phyloP scores from a whole-genome alignment of 92 coral and sea anemone species.

The Parazoanthus swiftii region DNA sequence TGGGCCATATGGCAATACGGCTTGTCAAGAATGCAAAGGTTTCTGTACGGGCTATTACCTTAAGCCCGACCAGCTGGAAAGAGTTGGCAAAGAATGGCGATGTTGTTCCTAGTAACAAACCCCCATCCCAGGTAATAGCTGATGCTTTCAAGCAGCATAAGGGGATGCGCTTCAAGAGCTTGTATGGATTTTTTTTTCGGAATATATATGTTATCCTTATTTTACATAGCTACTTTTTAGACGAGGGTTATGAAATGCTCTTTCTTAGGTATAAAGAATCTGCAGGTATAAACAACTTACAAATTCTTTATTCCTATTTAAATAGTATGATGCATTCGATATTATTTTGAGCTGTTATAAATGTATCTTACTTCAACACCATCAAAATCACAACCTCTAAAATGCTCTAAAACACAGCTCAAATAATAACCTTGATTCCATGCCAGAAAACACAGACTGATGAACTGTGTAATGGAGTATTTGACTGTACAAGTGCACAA shows the following conservation, averaged over 20 bases:
- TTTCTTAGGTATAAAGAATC: not conserved
- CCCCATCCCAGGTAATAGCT: too few relatives aligned
- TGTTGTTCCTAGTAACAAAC: too few relatives aligned
- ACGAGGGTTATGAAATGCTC: not conserved
- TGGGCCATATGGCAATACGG: conserved; percentile 42
- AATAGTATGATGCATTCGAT: not conserved
- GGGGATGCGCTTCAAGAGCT: not conserved
- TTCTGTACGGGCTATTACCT: too few relatives aligned
- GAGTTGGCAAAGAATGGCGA: too few relatives aligned
- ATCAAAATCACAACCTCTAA: conserved; percentile 15
- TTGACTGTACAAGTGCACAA: too few relatives aligned
- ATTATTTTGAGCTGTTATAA: not conserved
- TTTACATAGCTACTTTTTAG: not conserved
- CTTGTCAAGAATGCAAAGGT: too few relatives aligned
- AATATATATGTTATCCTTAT: not conserved
- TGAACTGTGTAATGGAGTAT: too few relatives aligned
- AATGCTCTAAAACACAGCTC: conserved; percentile 12
- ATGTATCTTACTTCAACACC: conserved; percentile 16
- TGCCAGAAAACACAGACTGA: too few relatives aligned
- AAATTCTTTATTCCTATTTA: not conserved
- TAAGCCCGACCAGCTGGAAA: too few relatives aligned
- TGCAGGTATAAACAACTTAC: not conserved
- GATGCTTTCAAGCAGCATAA: too few relatives aligned
- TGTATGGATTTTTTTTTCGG: not conserved
- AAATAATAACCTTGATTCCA: too few relatives aligned